Evolutionary conservation across 2,113 vertebrate species (phyloP).

Genomic region (Petromus typicus): DNA sequence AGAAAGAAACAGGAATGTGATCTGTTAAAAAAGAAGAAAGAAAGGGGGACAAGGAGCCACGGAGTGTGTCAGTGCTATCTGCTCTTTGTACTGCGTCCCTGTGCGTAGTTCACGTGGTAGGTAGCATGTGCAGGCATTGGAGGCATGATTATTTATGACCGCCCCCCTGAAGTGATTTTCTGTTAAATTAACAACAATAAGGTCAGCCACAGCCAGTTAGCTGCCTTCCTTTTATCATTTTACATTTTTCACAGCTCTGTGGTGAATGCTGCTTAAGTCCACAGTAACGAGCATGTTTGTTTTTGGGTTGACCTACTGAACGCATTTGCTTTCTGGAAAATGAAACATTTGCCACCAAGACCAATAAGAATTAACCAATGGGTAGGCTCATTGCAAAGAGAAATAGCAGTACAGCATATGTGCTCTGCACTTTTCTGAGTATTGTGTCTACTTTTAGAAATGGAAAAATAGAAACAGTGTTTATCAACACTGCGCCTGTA

Average conservation of each 20-base stretch:
- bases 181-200: conserved; percentile 48
- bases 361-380: conserved; percentile 48
- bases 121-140: background rate
- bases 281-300: conserved; percentile 38
- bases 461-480: background rate
- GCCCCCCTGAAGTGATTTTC: conserved; percentile 47
- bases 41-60: background rate
- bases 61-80: background rate
- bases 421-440: conserved; percentile 13
- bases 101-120: background rate
- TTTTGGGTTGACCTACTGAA: conserved; percentile 50
- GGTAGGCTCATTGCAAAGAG: conserved; percentile 46
- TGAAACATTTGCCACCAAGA: conserved; percentile 62
- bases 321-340: conserved; percentile 40
- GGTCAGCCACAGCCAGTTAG: conserved; percentile 52
- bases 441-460: conserved; percentile 21
- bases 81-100: background rate
- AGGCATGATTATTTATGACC: conserved; percentile 40
- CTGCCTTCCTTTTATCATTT: conserved; percentile 50
- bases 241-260: conserved; percentile 28
- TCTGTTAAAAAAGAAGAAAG: background rate
- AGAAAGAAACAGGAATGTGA: conserved; percentile 70
- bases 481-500: background rate
- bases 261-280: conserved; percentile 41
- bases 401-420: conserved; percentile 39